Evolutionary conservation across 2,113 vertebrate species (phyloP).

Genomic region (Equus quagga): DNA sequence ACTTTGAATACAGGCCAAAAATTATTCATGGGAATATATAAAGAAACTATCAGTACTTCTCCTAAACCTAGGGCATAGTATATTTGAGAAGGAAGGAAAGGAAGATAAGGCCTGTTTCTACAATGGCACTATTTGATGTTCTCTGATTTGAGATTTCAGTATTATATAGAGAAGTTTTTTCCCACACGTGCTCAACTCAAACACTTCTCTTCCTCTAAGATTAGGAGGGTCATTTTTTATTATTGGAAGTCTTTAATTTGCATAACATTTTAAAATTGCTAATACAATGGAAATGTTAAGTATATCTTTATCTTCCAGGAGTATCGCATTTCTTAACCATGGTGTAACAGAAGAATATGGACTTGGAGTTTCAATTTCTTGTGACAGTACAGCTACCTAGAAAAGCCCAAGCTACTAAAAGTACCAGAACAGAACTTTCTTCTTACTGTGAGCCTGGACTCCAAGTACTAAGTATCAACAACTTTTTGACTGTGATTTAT

Average conservation of each 20-base stretch:
- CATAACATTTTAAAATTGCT: background rate
- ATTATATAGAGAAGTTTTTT: background rate
- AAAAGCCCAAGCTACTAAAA: background rate
- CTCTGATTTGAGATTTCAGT: constrained; percentile 46
- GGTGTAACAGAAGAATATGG: background rate
- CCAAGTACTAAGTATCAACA: background rate
- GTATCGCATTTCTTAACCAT: background rate
- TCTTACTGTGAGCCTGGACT: background rate
- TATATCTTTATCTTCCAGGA: background rate
- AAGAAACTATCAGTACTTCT: background rate
- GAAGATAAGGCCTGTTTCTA: background rate
- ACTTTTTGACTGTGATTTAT: background rate
- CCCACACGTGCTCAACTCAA: background rate
- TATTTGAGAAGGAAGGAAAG: background rate
- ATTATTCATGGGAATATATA: constrained; percentile 46
- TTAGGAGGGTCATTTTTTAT: background rate
- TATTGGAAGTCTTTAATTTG: background rate
- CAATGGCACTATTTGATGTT: background rate
- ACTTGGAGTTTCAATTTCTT: background rate
- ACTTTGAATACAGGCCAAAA: constrained; percentile 57
- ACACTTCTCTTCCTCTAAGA: background rate
- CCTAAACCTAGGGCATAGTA: background rate
- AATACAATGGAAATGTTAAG: background rate
- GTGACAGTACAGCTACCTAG: background rate
- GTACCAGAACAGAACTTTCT: background rate